Conservation (phyloP, 1,140 invertebrate genomes). For the Musca domestica region DNA sequence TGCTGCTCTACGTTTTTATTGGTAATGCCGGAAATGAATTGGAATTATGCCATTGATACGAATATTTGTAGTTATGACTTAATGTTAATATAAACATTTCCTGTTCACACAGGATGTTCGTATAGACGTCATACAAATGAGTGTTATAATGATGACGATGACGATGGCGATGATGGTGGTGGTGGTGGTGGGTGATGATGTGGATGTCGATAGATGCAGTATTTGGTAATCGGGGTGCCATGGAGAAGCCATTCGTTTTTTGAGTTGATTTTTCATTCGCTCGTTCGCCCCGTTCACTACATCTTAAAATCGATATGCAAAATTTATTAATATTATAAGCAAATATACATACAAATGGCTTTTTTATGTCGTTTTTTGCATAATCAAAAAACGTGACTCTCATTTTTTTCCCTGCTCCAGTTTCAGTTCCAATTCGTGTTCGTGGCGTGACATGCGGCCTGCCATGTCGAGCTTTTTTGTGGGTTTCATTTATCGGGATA, state of each 20-base stretch:
- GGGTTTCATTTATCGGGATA: background rate
- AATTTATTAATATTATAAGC: constrained; percentile 22
- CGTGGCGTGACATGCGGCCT: background rate
- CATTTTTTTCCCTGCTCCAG: constrained; percentile 6
- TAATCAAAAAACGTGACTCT: constrained; percentile 20
- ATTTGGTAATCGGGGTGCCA: no score
- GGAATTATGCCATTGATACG: constrained; percentile 14
- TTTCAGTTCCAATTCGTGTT: background rate
- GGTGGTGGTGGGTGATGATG: no score
- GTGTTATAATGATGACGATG: no score
- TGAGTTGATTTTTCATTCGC: background rate
- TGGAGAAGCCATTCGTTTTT: no score
- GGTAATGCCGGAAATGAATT: constrained; percentile 15
- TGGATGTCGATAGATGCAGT: no score
- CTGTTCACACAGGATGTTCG: background rate
- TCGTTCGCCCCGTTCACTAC: background rate
- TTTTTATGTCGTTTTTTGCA: constrained; percentile 19
- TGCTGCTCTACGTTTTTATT: background rate
- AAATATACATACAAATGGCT: constrained; percentile 19
- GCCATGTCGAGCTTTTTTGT: background rate
- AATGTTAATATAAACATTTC: constrained; percentile 21
- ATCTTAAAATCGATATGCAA: constrained; percentile 11
- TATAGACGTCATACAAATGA: no score
- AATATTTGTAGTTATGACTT: constrained; percentile 18
- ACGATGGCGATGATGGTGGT: no score